A percentile compares a stretch with the other conserved stretches of the same genome.
Evolutionary conservation across 2,113 vertebrate genomes (phyloP).

Genomic region (Sylvilagus bachmani): DNA sequence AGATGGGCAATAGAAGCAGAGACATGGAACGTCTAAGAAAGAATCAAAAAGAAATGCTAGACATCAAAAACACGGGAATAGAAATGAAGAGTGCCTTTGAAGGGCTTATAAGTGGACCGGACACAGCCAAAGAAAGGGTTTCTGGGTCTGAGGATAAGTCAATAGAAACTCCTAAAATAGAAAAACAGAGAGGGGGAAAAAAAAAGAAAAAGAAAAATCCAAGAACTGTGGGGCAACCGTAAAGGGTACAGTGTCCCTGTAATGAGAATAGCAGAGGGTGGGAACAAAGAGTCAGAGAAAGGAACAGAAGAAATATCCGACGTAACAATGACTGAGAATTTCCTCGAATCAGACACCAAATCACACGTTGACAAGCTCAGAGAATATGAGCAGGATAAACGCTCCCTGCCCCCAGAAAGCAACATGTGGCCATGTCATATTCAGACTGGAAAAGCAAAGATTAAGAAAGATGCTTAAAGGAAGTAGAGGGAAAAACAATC

Average conservation of each 20-base stretch:
- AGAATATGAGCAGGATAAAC: not conserved
- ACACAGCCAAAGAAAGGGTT: not conserved
- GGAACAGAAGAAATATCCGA: constrained; percentile 25
- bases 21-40: constrained; percentile 15
- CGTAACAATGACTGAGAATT: constrained; percentile 21
- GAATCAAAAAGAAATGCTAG: not conserved
- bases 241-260: not conserved
- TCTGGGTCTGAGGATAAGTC: not conserved
- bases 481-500: not conserved
- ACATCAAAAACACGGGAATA: not conserved
- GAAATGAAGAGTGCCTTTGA: constrained; percentile 30
- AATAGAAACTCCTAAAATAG: constrained; percentile 37
- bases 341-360: constrained; percentile 33
- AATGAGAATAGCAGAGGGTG: not conserved
- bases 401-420: not conserved
- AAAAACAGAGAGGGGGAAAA: not conserved
- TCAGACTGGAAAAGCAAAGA: not conserved
- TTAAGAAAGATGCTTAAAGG: not conserved
- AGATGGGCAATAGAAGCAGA: not conserved
- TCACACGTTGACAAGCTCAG: not conserved
- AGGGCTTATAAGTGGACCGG: not conserved
- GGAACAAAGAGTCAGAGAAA: not conserved
- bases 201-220: not conserved
- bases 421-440: not conserved
- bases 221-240: not conserved